Base-by-base conservation (phyloP, 2,113 vertebrate genomes). In the Gobiocypris rarus region DNA sequence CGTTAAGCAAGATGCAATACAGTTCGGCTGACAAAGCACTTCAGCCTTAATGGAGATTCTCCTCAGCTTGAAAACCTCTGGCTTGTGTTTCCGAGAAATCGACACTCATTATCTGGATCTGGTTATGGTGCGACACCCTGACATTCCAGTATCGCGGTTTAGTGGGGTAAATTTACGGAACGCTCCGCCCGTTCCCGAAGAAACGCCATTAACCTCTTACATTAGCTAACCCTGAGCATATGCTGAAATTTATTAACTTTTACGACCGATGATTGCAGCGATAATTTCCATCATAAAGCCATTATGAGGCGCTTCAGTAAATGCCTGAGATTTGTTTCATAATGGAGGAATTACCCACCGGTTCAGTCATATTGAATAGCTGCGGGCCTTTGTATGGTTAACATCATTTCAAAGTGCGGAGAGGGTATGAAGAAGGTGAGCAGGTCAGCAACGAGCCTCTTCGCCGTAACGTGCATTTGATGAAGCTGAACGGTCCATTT, bases 191-290 rank as follows among this genome's bases (percentile, higher is more conserved):
- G n/a, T 84, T 78, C 65, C 74, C 38, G 75, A 48, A 34, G 45
- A 83, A 87, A 84, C 5, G 17, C 77, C 74, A 81, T 84, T 84
- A 87, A 69, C 77, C 71, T 81, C 48, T n/a, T 70, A 48, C 79
- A 81, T 81, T 81, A 81, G 79, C 63, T 17, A 70, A 81, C 28
- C 48, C 79, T 26, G 79, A 31, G 79, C 79, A 70, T 81, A 81
- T 70, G 79, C 28, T 52, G 48, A 54, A 81, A 81, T 69, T 70
- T 54, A 81, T 81, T 81, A 34, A 26, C 63, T 81, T 81, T 81
- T 81, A 81, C 26, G 63, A 67, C 63, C 19, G 8, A 63, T 41
- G n/a, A 79, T 63, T 58, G 56, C 9, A 15, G 9, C 2, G 79
- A 81, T 81, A 34, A 81, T 81, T 81, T 69, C 79, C 79, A 63